phyloP scores from a whole-genome alignment of 2,113 vertebrate genomes.

The Halichoeres trimaculatus region DNA sequence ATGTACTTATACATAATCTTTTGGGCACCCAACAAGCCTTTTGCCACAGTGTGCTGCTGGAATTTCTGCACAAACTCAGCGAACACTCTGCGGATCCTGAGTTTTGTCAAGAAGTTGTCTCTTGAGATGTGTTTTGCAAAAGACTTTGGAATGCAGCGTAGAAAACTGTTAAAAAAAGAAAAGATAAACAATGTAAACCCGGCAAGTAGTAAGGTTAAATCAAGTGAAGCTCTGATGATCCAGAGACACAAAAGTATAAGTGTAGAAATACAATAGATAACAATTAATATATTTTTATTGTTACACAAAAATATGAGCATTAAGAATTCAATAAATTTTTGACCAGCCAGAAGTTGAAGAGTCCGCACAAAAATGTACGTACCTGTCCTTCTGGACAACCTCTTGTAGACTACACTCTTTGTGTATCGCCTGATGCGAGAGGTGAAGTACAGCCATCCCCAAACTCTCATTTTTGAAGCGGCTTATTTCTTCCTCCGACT shows the following conservation, averaged over 20 bases:
- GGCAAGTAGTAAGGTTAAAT: background rate
- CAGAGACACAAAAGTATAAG: background rate
- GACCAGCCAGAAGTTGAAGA: background rate
- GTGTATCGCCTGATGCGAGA: conserved; percentile 86
- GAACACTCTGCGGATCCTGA: conserved; percentile 88
- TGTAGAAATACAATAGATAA: background rate
- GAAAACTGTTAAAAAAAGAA: conserved; percentile 81
- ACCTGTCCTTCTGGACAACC: conserved; percentile 88
- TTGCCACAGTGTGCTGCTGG: conserved; percentile 85
- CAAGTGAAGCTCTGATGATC: background rate
- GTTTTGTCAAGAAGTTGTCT: conserved; percentile 84
- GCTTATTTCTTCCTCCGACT: conserved; percentile 83
- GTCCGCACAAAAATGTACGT: background rate
- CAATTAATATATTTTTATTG: too few species aligned
- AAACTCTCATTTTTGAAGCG: conserved; percentile 92
- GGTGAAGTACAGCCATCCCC: conserved; percentile 94
- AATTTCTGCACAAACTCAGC: conserved; percentile 85
- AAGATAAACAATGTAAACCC: conserved; percentile 1
- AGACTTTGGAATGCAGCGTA: conserved; percentile 89
- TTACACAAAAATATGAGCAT: too few species aligned
- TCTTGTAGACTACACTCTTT: conserved; percentile 84
- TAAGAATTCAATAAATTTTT: too few species aligned
- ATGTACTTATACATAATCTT: conserved; percentile 93
- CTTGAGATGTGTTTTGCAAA: conserved; percentile 86
- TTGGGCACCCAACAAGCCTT: conserved; percentile 76